Conservation (phyloP, 2,888 invertebrate genomes). For the Leptopilina myrica region DNA sequence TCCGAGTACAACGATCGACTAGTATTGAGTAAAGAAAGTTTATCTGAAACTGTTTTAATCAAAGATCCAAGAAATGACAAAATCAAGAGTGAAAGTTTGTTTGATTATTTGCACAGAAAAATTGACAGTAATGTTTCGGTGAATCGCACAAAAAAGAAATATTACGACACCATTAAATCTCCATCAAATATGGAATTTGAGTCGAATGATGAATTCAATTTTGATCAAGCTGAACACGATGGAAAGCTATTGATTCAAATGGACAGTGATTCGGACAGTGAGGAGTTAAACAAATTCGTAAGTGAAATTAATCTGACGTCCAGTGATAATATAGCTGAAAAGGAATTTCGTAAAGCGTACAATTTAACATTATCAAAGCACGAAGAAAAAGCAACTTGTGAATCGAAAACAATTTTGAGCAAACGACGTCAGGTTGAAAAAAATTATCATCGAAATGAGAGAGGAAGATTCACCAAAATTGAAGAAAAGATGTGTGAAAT, state of each 20-base stretch:
- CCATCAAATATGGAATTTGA: constrained; percentile 13
- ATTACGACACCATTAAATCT: constrained; percentile 52
- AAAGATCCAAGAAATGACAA: constrained; percentile 1
- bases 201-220: constrained; percentile 61
- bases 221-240: constrained; percentile 59
- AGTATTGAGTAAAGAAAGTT: constrained; percentile 57
- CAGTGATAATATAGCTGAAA: constrained; percentile 28
- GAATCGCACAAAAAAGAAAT: constrained; percentile 49
- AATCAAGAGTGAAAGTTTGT: constrained; percentile 54
- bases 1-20: constrained; percentile 60
- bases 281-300: constrained; percentile 42
- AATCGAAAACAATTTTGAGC: constrained; percentile 6
- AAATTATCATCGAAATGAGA: constrained; percentile 42
- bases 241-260: constrained; percentile 64
- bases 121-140: constrained; percentile 60
- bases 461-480: constrained; percentile 52
- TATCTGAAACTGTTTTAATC: constrained; percentile 57
- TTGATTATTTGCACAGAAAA: constrained; percentile 65
- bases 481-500: neutral
- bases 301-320: neutral
- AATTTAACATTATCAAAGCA: constrained; percentile 56
- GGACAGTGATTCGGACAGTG: constrained; percentile 56
- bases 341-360: constrained; percentile 55
- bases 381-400: constrained; percentile 55
- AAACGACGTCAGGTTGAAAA: constrained; percentile 31